Percentiles rank a stretch among this genome's conserved stretches.
Conservation (phyloP, 1,140 invertebrate species). For the Euschistus heros region DNA sequence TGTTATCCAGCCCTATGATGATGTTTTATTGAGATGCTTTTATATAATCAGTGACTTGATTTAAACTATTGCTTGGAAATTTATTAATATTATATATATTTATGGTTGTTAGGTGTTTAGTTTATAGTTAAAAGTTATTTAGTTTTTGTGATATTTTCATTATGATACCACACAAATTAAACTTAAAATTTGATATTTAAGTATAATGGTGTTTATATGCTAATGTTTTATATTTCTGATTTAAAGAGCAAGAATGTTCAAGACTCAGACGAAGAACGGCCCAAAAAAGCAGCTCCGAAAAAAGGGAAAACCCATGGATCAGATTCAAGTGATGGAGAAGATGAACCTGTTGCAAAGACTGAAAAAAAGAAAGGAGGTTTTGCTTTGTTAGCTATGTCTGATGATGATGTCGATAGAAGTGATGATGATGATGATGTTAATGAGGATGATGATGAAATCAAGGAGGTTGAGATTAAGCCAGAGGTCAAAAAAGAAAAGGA, state of each 20-base stretch:
- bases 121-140: no score
- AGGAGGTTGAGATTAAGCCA: conserved; percentile 10
- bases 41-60: no score
- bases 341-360: conserved; percentile 23
- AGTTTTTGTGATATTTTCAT: no score
- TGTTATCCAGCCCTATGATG: no score
- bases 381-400: conserved; percentile 39
- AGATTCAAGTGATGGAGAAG: conserved; percentile 35
- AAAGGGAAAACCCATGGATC: conserved; percentile 35
- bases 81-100: no score
- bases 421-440: conserved; percentile 2
- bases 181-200: no score
- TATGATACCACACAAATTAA: no score
- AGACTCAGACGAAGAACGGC: conserved; percentile 10
- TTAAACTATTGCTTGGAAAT: no score
- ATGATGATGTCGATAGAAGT: conserved; percentile 24
- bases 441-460: conserved; percentile 24
- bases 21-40: no score
- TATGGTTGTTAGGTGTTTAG: no score
- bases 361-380: conserved; percentile 45
- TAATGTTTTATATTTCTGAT: conserved; percentile 31
- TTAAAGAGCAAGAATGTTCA: conserved; percentile 10
- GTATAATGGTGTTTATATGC: conserved; percentile 20
- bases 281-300: conserved; percentile 29
- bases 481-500: conserved; percentile 34